Percentiles rank a stretch among this genome's conserved stretches.
phyloP scores from a whole-genome alignment of 2,113 vertebrate species.

The Chiloscyllium plagiosum region DNA sequence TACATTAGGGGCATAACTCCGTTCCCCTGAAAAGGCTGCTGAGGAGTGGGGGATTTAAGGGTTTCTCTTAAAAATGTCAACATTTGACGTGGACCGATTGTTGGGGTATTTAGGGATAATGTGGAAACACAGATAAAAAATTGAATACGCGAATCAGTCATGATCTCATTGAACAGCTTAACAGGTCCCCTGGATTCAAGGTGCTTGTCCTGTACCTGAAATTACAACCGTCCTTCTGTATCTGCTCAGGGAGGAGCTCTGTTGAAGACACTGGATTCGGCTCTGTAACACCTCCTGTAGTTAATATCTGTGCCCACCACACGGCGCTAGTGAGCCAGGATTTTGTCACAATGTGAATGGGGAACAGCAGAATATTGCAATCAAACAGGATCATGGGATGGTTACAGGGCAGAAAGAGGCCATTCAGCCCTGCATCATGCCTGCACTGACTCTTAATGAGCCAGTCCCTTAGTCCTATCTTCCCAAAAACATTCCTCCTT shows the following conservation, averaged over 20 bases:
- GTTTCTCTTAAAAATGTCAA: no score
- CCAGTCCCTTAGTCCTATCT: no score
- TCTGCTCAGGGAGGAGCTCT: no score
- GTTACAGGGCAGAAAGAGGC: no score
- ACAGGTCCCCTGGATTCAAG: neutral
- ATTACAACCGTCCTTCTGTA: neutral
- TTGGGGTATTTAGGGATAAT: no score
- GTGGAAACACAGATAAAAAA: neutral
- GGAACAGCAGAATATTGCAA: no score
- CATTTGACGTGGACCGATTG: no score
- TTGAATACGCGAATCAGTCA: neutral
- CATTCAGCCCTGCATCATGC: no score
- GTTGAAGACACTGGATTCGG: neutral
- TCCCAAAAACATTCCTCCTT: no score
- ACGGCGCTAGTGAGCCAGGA: neutral
- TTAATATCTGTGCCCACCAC: neutral
- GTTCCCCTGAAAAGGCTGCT: neutral
- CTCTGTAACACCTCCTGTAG: neutral
- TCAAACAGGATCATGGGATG: no score
- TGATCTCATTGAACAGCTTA: neutral
- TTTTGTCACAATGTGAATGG: no score
- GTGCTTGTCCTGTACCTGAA: neutral
- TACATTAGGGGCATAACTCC: neutral
- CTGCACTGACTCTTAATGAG: no score
- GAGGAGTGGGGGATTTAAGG: neutral